Conservation (phyloP, 2,797 vertebrate genomes). For the Catostomus latipinnis region DNA sequence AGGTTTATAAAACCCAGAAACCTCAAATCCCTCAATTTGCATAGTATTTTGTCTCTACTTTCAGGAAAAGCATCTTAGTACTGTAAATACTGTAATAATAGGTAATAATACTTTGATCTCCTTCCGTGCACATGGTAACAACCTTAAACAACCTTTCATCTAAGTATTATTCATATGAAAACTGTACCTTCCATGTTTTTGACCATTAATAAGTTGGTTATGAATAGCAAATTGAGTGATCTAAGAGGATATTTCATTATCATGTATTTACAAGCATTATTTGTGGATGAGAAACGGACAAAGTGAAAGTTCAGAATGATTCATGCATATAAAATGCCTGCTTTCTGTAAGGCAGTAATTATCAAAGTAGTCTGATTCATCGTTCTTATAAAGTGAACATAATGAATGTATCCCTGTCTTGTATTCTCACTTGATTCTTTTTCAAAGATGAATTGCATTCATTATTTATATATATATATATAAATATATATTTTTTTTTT, state of each 20-base stretch:
- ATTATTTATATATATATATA: too few species aligned
- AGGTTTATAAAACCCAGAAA: constrained; percentile 9
- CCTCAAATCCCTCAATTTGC: background rate
- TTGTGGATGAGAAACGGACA: background rate
- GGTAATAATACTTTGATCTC: constrained; percentile 9
- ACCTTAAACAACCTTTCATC: background rate
- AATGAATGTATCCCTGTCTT: background rate
- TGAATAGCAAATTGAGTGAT: background rate
- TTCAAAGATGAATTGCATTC: constrained; percentile 5
- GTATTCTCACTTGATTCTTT: constrained; percentile 6
- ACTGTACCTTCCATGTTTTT: background rate
- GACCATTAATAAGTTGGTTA: background rate
- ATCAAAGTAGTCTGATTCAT: background rate
- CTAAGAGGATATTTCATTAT: background rate
- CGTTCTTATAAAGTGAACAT: background rate
- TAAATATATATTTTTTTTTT: background rate
- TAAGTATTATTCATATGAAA: background rate
- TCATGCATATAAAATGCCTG: background rate
- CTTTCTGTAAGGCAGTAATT: background rate
- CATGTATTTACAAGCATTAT: background rate
- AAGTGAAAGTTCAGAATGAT: background rate
- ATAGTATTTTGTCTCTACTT: background rate
- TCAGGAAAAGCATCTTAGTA: background rate
- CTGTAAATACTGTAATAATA: background rate
- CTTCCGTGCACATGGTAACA: background rate